Evolutionary conservation across 2,797 vertebrate species (phyloP), one percentile per base, ranked within the genome.

Genomic region (Carduelis carduelis): DNA sequence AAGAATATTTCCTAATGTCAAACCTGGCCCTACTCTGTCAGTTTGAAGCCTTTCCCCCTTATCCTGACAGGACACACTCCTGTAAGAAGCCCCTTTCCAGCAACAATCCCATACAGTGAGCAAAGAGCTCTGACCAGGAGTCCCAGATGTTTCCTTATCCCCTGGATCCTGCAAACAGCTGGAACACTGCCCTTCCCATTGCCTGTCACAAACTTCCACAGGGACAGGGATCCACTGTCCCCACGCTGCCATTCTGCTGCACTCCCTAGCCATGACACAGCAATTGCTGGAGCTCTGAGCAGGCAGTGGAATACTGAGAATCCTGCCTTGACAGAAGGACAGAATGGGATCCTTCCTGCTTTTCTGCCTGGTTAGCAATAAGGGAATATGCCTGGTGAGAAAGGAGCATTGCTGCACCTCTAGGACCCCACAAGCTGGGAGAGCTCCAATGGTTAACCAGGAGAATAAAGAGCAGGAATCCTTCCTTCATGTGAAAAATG

Each of bases 101-200:
- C 28, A 87, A 32, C n/a, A n/a, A 23, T 15, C 75, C 52, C 12
- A 2, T 0, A 19, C 0, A 17, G 39, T 4, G 27, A 59, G 27
- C 11, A 50, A 46, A 35, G 20, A 74, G 35, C 64, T 43, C 28
- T 7, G 5, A 8, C 26, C 3, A 52, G 53, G 17, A 87, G 14
- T 27, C 6, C 9, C 4, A 1, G 11, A 43, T 35, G 35, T 32
- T 22, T 43, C 34, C 46, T 53, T 32, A 11, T 39, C 56, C 49
- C 81, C 24, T 3, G 8, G 83, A 72, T 37, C 49, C 72, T 89
- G 39, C 47, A 77, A 63, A 14, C 13, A 56, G 22, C 52, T 34
- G 44, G 23, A 52, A 49, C 57, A 17, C 50, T 55, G 50, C 37
- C 19, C 21, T 78, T 79, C 37, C 69, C 74, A 49, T 4, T 53